These are phyloP conservation scores for Bugula neritina DNA, from an alignment of 2,888 invertebrate genomes.

Conservation along the genomic window DNA sequence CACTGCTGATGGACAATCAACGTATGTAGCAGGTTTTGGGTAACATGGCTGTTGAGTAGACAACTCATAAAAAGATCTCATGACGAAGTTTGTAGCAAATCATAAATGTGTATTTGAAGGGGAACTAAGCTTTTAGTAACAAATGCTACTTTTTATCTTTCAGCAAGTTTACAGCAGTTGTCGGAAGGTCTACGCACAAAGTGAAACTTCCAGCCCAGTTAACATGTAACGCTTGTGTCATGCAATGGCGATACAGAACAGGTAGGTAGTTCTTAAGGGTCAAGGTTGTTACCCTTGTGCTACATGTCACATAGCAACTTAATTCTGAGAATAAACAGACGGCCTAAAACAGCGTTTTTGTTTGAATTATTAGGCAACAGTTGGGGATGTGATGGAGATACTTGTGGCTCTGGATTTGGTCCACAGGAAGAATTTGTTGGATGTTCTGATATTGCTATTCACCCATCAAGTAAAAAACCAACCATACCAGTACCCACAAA, in stretches of 20 bases:
- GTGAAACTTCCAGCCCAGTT: constrained; percentile 5
- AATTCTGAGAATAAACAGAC: too few relatives aligned
- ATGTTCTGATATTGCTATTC: constrained; percentile 28
- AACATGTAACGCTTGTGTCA: constrained; percentile 16
- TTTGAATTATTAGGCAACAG: constrained; percentile 28
- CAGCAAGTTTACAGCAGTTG: neutral
- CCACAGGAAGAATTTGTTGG: constrained; percentile 28
- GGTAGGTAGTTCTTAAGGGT: too few relatives aligned
- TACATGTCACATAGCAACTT: too few relatives aligned
- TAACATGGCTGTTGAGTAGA: too few relatives aligned
- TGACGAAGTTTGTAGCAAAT: too few relatives aligned
- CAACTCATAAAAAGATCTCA: too few relatives aligned
- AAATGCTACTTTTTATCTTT: too few relatives aligned
- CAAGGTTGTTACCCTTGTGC: too few relatives aligned
- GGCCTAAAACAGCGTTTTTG: too few relatives aligned
- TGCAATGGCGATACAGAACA: constrained; percentile 26
- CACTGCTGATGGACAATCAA: constrained; percentile 36
- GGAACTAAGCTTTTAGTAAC: too few relatives aligned
- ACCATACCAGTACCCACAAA: neutral
- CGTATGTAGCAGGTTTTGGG: too few relatives aligned
- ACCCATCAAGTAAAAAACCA: neutral
- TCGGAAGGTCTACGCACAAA: neutral
- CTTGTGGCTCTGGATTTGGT: constrained; percentile 17
- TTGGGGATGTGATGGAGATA: constrained; percentile 27
- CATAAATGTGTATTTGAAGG: too few relatives aligned